A percentile compares a stretch with the other conserved stretches of the same genome.
phyloP scores from a whole-genome alignment of 2,888 invertebrate genomes.

The Flexamia atlantica region DNA sequence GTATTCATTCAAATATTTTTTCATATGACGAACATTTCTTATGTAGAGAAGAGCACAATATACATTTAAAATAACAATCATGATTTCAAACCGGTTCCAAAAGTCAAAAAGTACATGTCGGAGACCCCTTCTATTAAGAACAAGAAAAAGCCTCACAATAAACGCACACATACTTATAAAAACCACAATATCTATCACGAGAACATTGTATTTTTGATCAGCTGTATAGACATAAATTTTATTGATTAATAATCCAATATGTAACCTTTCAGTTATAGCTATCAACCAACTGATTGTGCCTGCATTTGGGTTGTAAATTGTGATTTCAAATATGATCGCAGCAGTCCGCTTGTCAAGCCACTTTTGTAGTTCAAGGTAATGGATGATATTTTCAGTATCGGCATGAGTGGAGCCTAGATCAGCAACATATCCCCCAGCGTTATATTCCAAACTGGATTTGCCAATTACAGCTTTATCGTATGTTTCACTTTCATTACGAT shows the following conservation, averaged over 20 bases:
- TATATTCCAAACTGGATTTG: background rate
- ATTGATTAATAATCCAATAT: background rate
- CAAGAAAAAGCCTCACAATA: background rate
- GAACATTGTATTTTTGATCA: background rate
- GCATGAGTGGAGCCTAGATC: background rate
- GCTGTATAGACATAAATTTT: background rate
- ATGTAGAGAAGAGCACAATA: background rate
- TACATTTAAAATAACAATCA: background rate
- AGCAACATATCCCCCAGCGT: background rate
- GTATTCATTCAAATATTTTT: background rate
- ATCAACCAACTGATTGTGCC: conserved; percentile 10
- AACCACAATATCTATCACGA: background rate
- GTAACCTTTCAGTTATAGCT: background rate
- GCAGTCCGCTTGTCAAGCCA: conserved; percentile 8
- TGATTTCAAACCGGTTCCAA: background rate
- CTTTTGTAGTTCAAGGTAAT: background rate
- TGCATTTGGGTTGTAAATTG: background rate
- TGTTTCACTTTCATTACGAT: background rate
- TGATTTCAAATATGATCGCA: background rate
- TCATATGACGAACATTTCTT: background rate
- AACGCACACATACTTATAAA: background rate
- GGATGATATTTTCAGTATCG: background rate
- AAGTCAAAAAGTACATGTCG: background rate
- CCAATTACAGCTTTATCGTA: background rate
- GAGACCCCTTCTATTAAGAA: background rate